Evolutionary conservation across 2,113 vertebrate species (phyloP).

Genomic region (Peromyscus californicus): DNA sequence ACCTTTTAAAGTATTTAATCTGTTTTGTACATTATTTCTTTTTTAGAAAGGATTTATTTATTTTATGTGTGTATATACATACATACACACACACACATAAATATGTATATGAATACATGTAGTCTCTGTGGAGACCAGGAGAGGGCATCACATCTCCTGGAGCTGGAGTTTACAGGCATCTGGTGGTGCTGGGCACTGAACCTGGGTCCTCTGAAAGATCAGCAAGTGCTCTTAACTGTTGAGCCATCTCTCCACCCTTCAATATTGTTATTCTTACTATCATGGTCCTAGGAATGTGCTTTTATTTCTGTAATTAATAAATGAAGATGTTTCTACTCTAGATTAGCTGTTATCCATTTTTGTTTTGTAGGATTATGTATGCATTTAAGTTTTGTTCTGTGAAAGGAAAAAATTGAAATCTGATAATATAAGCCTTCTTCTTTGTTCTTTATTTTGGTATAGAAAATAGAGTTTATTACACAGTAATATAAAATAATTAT

Average conservation of each 20-base stretch:
- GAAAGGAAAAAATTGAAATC: conserved; percentile 54
- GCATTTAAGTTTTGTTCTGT: conserved; percentile 20
- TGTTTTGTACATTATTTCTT: conserved; percentile 52
- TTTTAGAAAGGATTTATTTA: not conserved
- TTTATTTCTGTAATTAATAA: conserved; percentile 54
- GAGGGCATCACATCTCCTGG: not conserved
- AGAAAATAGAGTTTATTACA: not conserved
- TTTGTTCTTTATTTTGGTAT: not conserved
- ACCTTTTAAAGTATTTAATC: not conserved
- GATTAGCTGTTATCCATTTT: conserved; percentile 34
- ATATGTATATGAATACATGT: not conserved
- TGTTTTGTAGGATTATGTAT: conserved; percentile 25
- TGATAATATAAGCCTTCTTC: not conserved
- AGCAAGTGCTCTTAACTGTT: not conserved
- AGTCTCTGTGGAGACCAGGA: not conserved
- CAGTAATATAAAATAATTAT: not conserved
- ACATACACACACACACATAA: too few relatives aligned
- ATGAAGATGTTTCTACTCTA: conserved; percentile 15
- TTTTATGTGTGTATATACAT: not conserved
- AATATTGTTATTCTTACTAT: not conserved
- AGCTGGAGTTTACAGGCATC: not conserved
- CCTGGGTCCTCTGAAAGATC: not conserved
- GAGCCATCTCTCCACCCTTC: too few relatives aligned
- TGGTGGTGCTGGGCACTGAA: not conserved
- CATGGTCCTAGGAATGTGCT: not conserved